Evolutionary conservation across 2,113 vertebrate genomes (phyloP), one percentile per base, ranked within the genome.

Genomic region (Nycticebus coucang): DNA sequence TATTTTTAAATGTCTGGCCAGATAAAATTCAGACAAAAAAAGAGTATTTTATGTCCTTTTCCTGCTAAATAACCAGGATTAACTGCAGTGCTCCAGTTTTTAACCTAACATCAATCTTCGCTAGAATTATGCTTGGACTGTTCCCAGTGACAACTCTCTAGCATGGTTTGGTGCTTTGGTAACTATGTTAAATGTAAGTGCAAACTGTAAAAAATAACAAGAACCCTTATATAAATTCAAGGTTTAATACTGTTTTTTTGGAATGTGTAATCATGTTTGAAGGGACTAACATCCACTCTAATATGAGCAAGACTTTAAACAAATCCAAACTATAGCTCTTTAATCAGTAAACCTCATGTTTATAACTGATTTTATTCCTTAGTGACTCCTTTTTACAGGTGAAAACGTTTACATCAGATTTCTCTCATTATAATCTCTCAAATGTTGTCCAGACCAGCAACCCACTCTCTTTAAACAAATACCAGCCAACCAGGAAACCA

Each of bases 401-500:
- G 87, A 97, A 97, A 89, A 89, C 45, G 35, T 96, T 97, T 93
- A 96, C 81, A 94, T 97, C 87, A 95, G 87, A 97, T 95, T 96
- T 96, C 93, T 94, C 81, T 97, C 78, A 79, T 97, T 96, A 96
- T 97, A 96, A 93, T 93, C 87, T 91, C 87, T 97, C 95, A 92
- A 95, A 96, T 94, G 95, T 96, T 96, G 95, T 97, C 92, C 21
- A 45, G 87, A 95, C 97, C 92, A 94, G 77, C 80, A 97, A 94
- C 24, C 78, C 82, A 97, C 94, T 95, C 94, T 98, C 87, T 97
- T 96, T 94, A 98, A 97, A 97, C 94, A 97, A 97, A 97, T 96
- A 96, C 96, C 95, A 95, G 81, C 93, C 97, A 97, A 91, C 94
- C 92, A 96, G 95, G 97, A 97, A 98, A 96, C 96, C 93, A 92